Base-by-base conservation (phyloP, 2,113 vertebrate genomes). In the Gobius niger region DNA sequence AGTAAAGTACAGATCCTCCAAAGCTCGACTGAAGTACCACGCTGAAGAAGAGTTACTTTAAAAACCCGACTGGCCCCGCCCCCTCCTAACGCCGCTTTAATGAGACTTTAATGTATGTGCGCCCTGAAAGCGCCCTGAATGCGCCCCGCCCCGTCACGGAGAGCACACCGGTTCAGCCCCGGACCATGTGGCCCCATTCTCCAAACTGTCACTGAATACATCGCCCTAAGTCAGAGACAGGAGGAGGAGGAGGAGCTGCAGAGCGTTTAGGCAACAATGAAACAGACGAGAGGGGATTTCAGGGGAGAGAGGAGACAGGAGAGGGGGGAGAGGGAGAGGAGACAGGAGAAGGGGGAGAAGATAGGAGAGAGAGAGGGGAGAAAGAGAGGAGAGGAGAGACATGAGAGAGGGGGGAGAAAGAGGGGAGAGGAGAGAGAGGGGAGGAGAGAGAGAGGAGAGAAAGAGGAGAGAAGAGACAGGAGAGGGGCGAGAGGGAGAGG, bases 261-360 rank as follows among this genome's bases (percentile, higher is more conserved):
- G 92, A 98, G 93, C 91, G 95, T 98, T 96, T 95, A 95, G 95
- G 98, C 96, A 98, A 98, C 96, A 94, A 96, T 88, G 91, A 93
- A 94, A 94, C 93, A 88, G 80, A 88, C 89, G 82, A 83, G 81
- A 89, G 84, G 81, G 89, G 87, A 88, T 68, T 78, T 83, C 80
- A 81, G 93, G 94, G 73, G 94, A 96, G 96, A 96, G 93, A 93
- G 93, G 94, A 96, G 96, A 34, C 3, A 34, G 24, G 24, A 24
- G 24, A 19, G 3, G 1, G 5, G 8, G 16, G 50, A 52, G 5
- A 11, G 5, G 12, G 3, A 4, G 16, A 1, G 14, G 4, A 9
- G n/a, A 8, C 3, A 47, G 3, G 8, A 9, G 5, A 10, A n/a
- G 7, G 7, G 7, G 16, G n/a, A 10, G 5, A 3, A 9, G 2